Evolutionary conservation across 2,888 invertebrate genomes (phyloP).

Genomic region (Eupeodes latifasciatus): DNA sequence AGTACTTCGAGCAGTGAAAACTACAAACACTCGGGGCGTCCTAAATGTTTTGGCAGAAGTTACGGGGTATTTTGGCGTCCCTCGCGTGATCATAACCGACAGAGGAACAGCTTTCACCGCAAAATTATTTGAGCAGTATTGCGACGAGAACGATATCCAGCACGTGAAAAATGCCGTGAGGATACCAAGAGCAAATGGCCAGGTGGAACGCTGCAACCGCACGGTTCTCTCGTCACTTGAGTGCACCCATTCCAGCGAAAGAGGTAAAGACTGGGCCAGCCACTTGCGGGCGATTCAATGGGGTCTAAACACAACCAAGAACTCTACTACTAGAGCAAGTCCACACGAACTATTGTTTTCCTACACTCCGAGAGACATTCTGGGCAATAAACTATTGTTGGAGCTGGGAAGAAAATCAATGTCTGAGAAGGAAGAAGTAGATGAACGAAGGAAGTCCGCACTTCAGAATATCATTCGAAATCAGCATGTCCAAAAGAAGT

Average conservation of each 20-base stretch:
- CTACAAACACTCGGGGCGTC: too few relatives aligned
- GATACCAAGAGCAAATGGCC: neutral
- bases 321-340: constrained; percentile 4
- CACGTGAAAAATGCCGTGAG: constrained; percentile 5
- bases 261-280: too few relatives aligned
- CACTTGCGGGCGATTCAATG: neutral
- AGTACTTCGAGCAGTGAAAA: too few relatives aligned
- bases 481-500: neutral
- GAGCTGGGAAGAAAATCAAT: neutral
- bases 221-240: neutral
- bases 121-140: neutral
- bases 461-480: neutral
- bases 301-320: constrained; percentile 34
- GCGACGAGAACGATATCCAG: constrained; percentile 15
- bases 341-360: constrained; percentile 5
- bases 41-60: too few relatives aligned
- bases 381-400: constrained; percentile 16
- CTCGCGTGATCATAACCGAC: too few relatives aligned
- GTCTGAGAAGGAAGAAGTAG: neutral
- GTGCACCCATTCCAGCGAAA: too few relatives aligned
- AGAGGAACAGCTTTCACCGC: neutral
- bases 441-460: neutral
- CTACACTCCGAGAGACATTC: neutral
- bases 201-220: neutral
- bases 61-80: too few relatives aligned